These are phyloP conservation scores for Mythimna ferrago DNA, from an alignment of 2,888 invertebrate genomes.

Conservation along the genomic window DNA sequence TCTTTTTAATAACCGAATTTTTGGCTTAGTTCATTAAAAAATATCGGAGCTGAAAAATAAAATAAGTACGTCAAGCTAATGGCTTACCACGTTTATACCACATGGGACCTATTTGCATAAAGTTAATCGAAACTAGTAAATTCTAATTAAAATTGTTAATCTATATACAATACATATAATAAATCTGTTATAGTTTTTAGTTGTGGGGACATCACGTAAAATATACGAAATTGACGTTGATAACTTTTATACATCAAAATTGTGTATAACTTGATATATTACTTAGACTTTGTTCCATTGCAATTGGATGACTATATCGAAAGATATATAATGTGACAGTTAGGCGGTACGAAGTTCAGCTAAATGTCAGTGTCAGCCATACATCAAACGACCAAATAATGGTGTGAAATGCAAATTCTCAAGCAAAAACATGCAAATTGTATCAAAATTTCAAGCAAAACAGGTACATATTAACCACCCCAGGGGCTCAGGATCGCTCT, in stretches of 20 bases:
- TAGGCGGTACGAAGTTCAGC: too few species aligned
- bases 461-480: conserved; percentile 13
- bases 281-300: too few species aligned
- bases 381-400: neutral
- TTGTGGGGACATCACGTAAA: too few species aligned
- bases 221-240: too few species aligned
- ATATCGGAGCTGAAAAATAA: neutral
- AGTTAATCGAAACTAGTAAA: neutral
- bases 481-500: conserved; percentile 26
- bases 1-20: neutral
- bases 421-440: conserved; percentile 12
- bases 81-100: neutral
- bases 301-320: too few species aligned
- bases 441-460: conserved; percentile 21
- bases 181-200: too few species aligned
- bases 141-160: neutral
- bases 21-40: neutral
- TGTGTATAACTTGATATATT: too few species aligned
- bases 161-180: too few species aligned
- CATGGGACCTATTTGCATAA: neutral
- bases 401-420: neutral
- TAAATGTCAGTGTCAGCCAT: neutral
- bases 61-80: neutral
- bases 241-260: too few species aligned
- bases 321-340: too few species aligned